Base-by-base conservation (phyloP, 2,113 vertebrate species). In the Antechinus flavipes region DNA sequence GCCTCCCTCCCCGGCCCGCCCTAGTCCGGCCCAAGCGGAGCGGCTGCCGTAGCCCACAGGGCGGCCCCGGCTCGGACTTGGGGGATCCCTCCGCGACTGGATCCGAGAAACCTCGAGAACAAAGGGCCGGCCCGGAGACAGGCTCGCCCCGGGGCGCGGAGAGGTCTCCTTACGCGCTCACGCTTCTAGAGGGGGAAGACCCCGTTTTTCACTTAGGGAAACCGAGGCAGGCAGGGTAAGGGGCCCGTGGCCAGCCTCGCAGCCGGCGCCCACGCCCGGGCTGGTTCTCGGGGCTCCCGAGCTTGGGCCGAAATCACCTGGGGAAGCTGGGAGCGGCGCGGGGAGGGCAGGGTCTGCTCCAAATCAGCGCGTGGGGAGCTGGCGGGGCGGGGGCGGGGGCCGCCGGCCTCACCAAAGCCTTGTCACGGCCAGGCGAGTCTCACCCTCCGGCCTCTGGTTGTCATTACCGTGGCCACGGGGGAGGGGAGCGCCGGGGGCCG, bases 361-460 rank as follows among this genome's bases (percentile, higher is more conserved):
- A 16, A 16, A 19, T 54, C 54, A 35, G 61, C 0, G 3, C 8
- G 1, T 76, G 0, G 2, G 35, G 35, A 76, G 14, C 30, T n/a
- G 12, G 14, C n/a, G 16, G 61, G 30, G 61, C 30, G 3, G 23
- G 61, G 30, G 61, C 2, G 61, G 56, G 56, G 56, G 27, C 58
- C 27, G 27, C 27, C 8, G 56, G 56, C 2, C 2, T 56, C 55
- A 2, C 55, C 10, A 1, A 30, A 50, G 91, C 61, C 54, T 54
- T 76, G 94, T 68, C 56, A 94, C 96, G 93, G 91, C 90, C 2
- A 8, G 47, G 16, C 27, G 84, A 76, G 10, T 35, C 84, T 56
- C 96, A 91, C 95, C 96, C 94, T 42, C 76, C 76, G 10, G n/a
- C 93, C 94, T 97, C 96, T 97, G 97, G 89, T 95, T 93, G 96